Evolutionary conservation across 2,113 vertebrate species (phyloP).

Genomic region (Odocoileus virginianus): DNA sequence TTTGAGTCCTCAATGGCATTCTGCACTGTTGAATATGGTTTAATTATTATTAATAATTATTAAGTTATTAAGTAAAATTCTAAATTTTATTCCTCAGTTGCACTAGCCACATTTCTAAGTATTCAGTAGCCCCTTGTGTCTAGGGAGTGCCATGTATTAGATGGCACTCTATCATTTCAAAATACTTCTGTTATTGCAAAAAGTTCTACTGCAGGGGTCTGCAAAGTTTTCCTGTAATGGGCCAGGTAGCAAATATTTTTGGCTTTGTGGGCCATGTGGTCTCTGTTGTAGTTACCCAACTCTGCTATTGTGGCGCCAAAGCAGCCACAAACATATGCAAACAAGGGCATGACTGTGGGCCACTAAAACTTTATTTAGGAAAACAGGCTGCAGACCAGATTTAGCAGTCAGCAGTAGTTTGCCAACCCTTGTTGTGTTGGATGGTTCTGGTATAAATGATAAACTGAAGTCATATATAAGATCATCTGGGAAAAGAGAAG

Average conservation of each 20-base stretch:
- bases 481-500: neutral
- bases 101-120: neutral
- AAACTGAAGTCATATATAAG: neutral
- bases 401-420: neutral
- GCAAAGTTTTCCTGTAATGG: neutral
- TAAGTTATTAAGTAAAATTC: neutral
- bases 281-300: neutral
- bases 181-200: neutral
- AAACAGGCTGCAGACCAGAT: neutral
- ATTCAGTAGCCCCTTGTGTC: neutral
- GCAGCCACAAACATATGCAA: neutral
- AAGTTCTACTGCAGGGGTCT: neutral
- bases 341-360: neutral
- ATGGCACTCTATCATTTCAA: neutral
- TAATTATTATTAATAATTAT: neutral
- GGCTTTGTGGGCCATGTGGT: neutral
- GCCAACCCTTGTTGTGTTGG: neutral
- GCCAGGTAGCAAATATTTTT: neutral
- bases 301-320: neutral
- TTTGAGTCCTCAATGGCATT: neutral
- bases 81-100: neutral
- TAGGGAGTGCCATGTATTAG: neutral
- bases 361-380: neutral
- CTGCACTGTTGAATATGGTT: neutral
- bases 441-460: neutral